Evolutionary conservation across 2,888 invertebrate genomes (phyloP), one percentile per base, ranked within the genome.

Genomic region (Pediacus dermestoides): DNA sequence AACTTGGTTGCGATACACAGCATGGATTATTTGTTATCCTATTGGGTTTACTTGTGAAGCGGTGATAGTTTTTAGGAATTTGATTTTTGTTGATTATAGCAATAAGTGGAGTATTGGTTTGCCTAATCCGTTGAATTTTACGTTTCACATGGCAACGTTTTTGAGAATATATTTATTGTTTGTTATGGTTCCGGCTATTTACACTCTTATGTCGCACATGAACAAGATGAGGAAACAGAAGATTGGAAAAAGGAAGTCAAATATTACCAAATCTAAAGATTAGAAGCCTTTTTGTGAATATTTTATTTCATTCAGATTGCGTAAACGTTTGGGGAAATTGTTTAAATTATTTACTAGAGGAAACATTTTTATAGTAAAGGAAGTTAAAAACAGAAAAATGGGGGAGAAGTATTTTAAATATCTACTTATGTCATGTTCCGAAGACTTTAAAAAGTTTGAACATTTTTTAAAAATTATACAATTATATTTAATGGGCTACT

Each of bases 11-110:
- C 78, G 96, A 9, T 95, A 96, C 67, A 86, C 89, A 0, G 75
- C 91, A 37, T 97, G 95, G 95, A 89, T 96, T 49, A 83, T 90
- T 0, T 74, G 95, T 0, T 96, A 95, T 68, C 96, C 96, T 0
- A 63, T 93, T 22, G 95, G 94, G 3, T 82, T 93, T 52, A 60
- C 91, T 1, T 86, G 88, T 58, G 95, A 96, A 73, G 86, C 89
- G 0, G 80, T 87, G 2, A 77, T 89, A 8, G 75, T 88, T 25
- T 72, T 89, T 10, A 76, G 89, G 34, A 88, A 90, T 64, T 85
- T 95, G 60, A 89, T 92, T 0, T 89, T 88, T 64, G 88, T 92
- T 58, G 90, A 93, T 52, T 87, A 91, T 60, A 88, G 89, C 0
- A 75, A 78, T 32, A 79, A 73, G 35, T 89, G 88, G 61, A 81